Base-by-base conservation (phyloP, 2,888 invertebrate genomes). In the Cheilosia variabilis region DNA sequence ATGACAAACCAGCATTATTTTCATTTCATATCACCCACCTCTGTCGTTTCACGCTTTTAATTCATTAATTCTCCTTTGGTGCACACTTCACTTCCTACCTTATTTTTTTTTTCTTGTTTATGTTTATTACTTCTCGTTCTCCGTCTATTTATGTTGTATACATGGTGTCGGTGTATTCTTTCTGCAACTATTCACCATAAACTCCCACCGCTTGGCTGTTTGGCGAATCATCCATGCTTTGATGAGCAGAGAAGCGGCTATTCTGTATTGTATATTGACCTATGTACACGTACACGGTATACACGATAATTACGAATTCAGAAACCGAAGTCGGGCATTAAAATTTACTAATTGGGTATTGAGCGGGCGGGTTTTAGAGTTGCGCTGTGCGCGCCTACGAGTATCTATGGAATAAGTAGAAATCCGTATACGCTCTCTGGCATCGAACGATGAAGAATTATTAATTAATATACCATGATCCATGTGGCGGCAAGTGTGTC, bases 311-410 rank as follows among this genome's bases (percentile, higher is more conserved):
- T 77, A 82, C 58, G 71, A 60, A 75, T 82, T 82, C 76, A 68
- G 57, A 58, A 84, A 79, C 83, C 72, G 55, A 77, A 77, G 82
- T 72, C 62, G 60, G 50, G 55, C 50, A 83, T 68, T 83, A 79
- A 84, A 79, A 69, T 52, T 65, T 41, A 84, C 83, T 84, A 84
- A 84, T 84, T 84, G 83, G 83, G 69, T 63, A 79, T 83, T 83
- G 78, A 78, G 71, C 72, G 60, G 62, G 58, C 58, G 41, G 76
- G 60, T 60, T 43, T 15, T 7, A 62, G 60, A 31, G 37, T 6
- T 17, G 17, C 45, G 7, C 24, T 27, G 34, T 52, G 27, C 9
- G 17, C 43, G 37, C 43, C 37, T 22, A 22, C 22, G 22, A 22
- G 22, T 55, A 63, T 55, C 52, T 41, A 55, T 10, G 69, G 24